These are phyloP conservation scores for Drosophila mulleri DNA, from an alignment of 2,888 invertebrate species.

Conservation along the genomic window DNA sequence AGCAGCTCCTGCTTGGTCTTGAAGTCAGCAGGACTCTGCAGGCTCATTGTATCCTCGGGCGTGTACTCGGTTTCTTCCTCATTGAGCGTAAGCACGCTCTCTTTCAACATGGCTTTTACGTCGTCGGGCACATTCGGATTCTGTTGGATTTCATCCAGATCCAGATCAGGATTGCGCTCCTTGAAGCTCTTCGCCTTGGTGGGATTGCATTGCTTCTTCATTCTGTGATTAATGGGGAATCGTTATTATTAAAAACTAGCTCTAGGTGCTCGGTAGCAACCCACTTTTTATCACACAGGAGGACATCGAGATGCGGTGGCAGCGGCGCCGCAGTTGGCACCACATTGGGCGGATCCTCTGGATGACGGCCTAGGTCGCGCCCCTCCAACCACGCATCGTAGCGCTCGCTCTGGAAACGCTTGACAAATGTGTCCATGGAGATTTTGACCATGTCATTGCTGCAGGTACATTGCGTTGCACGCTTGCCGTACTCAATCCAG, in stretches of 20 bases:
- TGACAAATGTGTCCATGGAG: constrained; percentile 99
- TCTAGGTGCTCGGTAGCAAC: constrained; percentile 73
- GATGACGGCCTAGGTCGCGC: constrained; percentile 95
- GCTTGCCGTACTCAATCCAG: constrained; percentile 99
- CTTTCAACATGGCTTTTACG: constrained; percentile 84
- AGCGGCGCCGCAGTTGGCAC: constrained; percentile 90
- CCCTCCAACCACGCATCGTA: constrained; percentile 97
- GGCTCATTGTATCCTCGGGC: constrained; percentile 65
- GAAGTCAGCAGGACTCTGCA: constrained; percentile 79
- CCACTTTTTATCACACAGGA: constrained; percentile 91
- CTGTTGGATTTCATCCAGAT: constrained; percentile 85
- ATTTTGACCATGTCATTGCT: constrained; percentile 98
- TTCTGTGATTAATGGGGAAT: constrained; percentile 61
- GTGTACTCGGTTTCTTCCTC: constrained; percentile 71
- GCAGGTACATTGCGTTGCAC: constrained; percentile 94
- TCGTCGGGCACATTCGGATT: constrained; percentile 85
- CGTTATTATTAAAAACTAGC: not conserved
- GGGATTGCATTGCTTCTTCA: constrained; percentile 85
- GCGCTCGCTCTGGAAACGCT: constrained; percentile 94
- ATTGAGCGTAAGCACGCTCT: constrained; percentile 82
- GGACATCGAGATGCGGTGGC: constrained; percentile 91
- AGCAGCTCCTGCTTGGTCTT: constrained; percentile 84
- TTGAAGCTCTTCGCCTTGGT: constrained; percentile 85
- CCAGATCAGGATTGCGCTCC: constrained; percentile 85
- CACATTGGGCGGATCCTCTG: constrained; percentile 91